A percentile compares a stretch with the other conserved stretches of the same genome.
These are phyloP conservation scores for Temnothorax nylanderi DNA, from an alignment of 1,140 invertebrate species.

Conservation along the genomic window DNA sequence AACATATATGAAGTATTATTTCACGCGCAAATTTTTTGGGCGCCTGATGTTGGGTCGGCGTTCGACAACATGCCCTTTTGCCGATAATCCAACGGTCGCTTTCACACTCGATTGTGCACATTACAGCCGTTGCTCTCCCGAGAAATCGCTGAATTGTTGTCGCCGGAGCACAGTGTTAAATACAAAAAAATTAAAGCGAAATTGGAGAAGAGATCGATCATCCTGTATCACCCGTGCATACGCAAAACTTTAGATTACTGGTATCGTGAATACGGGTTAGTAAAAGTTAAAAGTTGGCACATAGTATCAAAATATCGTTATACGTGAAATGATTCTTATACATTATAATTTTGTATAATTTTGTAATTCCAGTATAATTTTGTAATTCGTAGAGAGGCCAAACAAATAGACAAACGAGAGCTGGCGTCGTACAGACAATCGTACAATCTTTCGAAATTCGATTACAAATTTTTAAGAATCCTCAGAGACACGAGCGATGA, in stretches of 20 bases:
- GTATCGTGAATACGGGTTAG: slow-evolving; percentile 92
- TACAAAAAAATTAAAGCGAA: slow-evolving; percentile 73
- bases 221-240: slow-evolving; percentile 94
- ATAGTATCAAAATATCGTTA: not conserved
- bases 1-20: slow-evolving; percentile 9
- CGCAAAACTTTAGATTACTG: slow-evolving; percentile 93
- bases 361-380: too few species aligned
- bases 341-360: not conserved
- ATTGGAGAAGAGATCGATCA: slow-evolving; percentile 88
- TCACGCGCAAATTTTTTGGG: not conserved
- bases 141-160: not conserved
- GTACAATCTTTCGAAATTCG: slow-evolving; percentile 87
- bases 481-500: slow-evolving; percentile 85
- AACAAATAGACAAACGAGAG: slow-evolving; percentile 85
- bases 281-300: not conserved
- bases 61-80: not conserved
- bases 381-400: slow-evolving; percentile 19
- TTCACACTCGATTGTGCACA: not conserved
- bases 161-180: slow-evolving; percentile 58
- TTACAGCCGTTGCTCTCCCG: slow-evolving; percentile 33
- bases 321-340: not conserved
- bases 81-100: not conserved
- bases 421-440: slow-evolving; percentile 83
- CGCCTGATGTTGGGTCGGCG: not conserved
- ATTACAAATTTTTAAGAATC: slow-evolving; percentile 85